Evolutionary conservation across 2,888 invertebrate genomes (phyloP).

Genomic region (Selenia dentaria): DNA sequence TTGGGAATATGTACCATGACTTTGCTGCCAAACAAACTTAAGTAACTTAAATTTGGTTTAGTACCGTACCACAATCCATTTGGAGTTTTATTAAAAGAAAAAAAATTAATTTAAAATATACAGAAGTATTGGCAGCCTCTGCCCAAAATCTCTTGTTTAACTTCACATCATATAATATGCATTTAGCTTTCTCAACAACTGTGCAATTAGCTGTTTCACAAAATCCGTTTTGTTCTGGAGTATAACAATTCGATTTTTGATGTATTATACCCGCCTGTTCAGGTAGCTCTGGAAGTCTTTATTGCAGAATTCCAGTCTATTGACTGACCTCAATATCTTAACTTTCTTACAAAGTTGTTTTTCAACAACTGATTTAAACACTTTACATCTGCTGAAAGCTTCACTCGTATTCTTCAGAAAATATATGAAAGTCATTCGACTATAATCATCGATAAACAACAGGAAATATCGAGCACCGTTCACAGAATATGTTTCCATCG

Average conservation of each 20-base stretch:
- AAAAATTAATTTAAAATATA: not conserved
- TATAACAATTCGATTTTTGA: conserved; percentile 1
- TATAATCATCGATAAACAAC: not conserved
- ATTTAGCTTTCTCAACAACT: too few relatives aligned
- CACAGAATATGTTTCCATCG: not conserved
- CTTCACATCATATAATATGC: not conserved
- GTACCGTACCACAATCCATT: not conserved
- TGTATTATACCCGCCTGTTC: conserved; percentile 1
- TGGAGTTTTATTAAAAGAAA: not conserved
- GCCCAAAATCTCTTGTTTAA: not conserved
- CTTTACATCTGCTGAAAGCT: too few relatives aligned
- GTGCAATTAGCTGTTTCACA: too few relatives aligned
- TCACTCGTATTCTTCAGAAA: too few relatives aligned
- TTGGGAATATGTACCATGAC: too few relatives aligned
- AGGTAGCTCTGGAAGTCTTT: not conserved
- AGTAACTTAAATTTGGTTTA: too few relatives aligned
- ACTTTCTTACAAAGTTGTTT: not conserved
- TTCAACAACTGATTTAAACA: not conserved
- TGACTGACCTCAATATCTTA: not conserved
- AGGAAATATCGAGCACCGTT: conserved; percentile 1
- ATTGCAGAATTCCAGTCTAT: conserved; percentile 1
- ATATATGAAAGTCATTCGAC: too few relatives aligned
- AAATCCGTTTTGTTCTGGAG: too few relatives aligned
- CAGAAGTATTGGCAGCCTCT: not conserved
- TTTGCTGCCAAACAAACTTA: too few relatives aligned